Conservation (phyloP, 1,140 invertebrate species). For the Drosophila ohnishii region DNA sequence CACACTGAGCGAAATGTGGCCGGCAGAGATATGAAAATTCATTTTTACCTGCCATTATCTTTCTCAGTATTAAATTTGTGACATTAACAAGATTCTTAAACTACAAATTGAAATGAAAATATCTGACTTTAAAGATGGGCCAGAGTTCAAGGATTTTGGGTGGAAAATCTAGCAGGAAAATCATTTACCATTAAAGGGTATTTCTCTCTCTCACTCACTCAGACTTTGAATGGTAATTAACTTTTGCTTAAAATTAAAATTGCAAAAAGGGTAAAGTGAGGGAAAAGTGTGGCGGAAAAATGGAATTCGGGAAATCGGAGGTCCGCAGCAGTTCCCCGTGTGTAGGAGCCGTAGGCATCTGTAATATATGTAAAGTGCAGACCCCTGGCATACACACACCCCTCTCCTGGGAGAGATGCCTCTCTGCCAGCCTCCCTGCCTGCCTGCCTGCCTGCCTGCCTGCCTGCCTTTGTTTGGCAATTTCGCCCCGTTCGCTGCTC, state of each 20-base stretch:
- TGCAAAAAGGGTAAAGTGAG: not conserved
- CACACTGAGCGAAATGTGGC: constrained; percentile 15
- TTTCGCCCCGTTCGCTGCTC: constrained; percentile 65
- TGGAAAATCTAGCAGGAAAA: not conserved
- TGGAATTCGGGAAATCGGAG: not conserved
- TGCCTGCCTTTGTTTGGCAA: constrained; percentile 66
- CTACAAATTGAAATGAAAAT: too few species aligned
- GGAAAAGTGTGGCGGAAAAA: not conserved
- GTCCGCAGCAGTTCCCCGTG: constrained; percentile 5
- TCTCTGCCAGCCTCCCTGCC: constrained; percentile 30
- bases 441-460: constrained; percentile 24
- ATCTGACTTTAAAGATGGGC: too few species aligned
- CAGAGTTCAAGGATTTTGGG: not conserved
- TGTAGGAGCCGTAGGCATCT: constrained; percentile 24
- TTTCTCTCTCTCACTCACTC: not conserved
- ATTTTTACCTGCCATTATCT: not conserved
- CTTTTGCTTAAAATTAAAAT: not conserved
- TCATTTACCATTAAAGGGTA: not conserved
- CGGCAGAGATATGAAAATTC: constrained; percentile 17
- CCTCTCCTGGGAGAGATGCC: constrained; percentile 5
- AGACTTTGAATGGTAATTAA: constrained; percentile 7
- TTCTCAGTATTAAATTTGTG: too few species aligned
- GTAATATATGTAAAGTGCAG: constrained; percentile 45
- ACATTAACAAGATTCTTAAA: too few species aligned
- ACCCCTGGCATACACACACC: constrained; percentile 2